phyloP scores from a whole-genome alignment of 2,797 vertebrate genomes.

The Catostomus latipinnis region DNA sequence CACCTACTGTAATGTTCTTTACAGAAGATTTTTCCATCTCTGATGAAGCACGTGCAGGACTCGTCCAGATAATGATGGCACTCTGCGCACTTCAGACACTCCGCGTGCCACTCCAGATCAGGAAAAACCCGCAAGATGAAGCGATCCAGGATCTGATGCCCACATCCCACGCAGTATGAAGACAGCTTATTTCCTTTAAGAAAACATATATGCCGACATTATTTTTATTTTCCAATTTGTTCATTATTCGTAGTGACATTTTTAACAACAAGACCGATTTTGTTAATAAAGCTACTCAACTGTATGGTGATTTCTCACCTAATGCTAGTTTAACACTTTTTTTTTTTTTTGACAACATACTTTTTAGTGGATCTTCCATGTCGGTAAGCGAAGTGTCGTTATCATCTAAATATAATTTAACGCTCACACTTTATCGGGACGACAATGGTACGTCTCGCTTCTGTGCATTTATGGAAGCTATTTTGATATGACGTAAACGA shows the following conservation, averaged over 20 bases:
- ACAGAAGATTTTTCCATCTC: constrained; percentile 96
- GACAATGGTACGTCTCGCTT: background rate
- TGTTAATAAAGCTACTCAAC: no score
- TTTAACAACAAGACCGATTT: no score
- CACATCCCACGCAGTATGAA: constrained; percentile 90
- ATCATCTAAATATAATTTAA: background rate
- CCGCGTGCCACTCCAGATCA: constrained; percentile 96
- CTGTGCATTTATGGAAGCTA: constrained; percentile 7
- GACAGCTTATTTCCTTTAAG: constrained; percentile 6
- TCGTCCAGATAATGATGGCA: constrained; percentile 94
- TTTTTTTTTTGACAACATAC: constrained; percentile 28
- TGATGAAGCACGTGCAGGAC: constrained; percentile 95
- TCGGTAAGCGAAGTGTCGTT: background rate
- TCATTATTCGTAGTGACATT: no score
- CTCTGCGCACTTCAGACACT: constrained; percentile 95
- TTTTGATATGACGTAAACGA: constrained; percentile 14
- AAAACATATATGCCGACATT: background rate
- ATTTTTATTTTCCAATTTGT: no score
- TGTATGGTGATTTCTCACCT: background rate
- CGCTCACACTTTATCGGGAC: background rate
- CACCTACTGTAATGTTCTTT: constrained; percentile 96
- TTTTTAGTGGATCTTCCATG: constrained; percentile 41
- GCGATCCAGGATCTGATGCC: constrained; percentile 95
- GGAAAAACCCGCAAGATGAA: constrained; percentile 94
- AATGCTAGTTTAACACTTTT: background rate